A percentile compares a stretch with the other conserved stretches of the same genome.
Conservation (phyloP, 2,113 vertebrate genomes). For the Merops nubicus region DNA sequence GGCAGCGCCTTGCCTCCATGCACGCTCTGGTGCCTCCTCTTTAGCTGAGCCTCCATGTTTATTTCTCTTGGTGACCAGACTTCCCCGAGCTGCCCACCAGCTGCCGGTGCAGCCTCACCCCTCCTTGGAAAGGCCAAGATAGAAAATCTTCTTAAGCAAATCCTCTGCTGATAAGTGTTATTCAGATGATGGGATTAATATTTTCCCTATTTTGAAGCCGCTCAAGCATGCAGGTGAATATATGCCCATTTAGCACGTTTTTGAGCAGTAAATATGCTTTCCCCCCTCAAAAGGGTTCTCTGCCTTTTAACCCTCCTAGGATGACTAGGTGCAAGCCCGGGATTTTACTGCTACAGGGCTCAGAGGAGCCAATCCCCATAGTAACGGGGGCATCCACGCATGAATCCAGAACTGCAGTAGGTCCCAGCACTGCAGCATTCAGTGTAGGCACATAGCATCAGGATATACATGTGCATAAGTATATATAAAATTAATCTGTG, state of each 20-base stretch:
- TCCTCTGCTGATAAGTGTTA: slow-evolving; percentile 40
- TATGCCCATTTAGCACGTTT: slow-evolving; percentile 14
- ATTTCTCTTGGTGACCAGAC: neutral
- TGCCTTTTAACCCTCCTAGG: slow-evolving; percentile 41
- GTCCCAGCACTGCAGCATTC: neutral
- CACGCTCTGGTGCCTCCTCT: neutral
- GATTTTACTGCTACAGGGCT: neutral
- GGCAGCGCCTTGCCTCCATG: accelerated
- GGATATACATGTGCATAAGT: neutral
- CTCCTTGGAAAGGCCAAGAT: neutral
- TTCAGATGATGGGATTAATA: slow-evolving; percentile 45
- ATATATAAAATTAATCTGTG: neutral
- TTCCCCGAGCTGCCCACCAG: neutral
- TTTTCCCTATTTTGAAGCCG: neutral
- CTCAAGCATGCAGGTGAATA: slow-evolving; percentile 18
- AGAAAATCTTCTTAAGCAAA: slow-evolving; percentile 46
- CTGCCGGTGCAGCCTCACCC: neutral
- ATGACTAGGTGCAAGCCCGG: neutral
- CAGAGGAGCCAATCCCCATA: slow-evolving; percentile 10
- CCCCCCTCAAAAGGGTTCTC: neutral
- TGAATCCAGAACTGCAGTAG: slow-evolving; percentile 4
- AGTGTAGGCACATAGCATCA: neutral
- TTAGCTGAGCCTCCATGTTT: neutral
- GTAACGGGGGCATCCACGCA: neutral
- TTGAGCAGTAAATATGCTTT: neutral